Conservation (phyloP, 2,888 invertebrate genomes). For the Hemicrepidius hirtus region DNA sequence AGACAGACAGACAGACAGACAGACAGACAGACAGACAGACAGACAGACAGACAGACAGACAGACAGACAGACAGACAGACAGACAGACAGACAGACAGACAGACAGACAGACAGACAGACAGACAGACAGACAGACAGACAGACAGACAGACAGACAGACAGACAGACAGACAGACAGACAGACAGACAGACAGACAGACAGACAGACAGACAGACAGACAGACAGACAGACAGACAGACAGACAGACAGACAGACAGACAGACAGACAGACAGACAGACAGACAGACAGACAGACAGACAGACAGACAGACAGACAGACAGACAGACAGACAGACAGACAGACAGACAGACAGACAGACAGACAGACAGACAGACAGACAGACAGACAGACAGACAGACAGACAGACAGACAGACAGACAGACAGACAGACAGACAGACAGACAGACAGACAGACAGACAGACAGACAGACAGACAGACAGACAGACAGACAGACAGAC, state of each 20-base stretch:
- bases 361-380: slow-evolving; percentile 18
- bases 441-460: slow-evolving; percentile 18
- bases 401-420: slow-evolving; percentile 18
- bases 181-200: slow-evolving; percentile 17
- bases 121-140: slow-evolving; percentile 18
- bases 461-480: slow-evolving; percentile 18
- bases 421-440: slow-evolving; percentile 18
- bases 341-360: slow-evolving; percentile 18
- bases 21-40: slow-evolving; percentile 18
- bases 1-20: slow-evolving; percentile 18
- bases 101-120: slow-evolving; percentile 18
- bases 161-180: slow-evolving; percentile 18
- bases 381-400: slow-evolving; percentile 18
- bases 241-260: slow-evolving; percentile 18
- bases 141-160: slow-evolving; percentile 18
- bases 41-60: slow-evolving; percentile 18
- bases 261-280: slow-evolving; percentile 18
- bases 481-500: slow-evolving; percentile 18
- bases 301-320: slow-evolving; percentile 18
- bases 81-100: slow-evolving; percentile 18
- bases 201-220: slow-evolving; percentile 18
- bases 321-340: slow-evolving; percentile 16
- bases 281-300: slow-evolving; percentile 18
- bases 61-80: slow-evolving; percentile 18
- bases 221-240: slow-evolving; percentile 18